These are phyloP conservation scores for Gnathonemus longibarbis DNA, from an alignment of 2,113 vertebrate species.

Conservation along the genomic window DNA sequence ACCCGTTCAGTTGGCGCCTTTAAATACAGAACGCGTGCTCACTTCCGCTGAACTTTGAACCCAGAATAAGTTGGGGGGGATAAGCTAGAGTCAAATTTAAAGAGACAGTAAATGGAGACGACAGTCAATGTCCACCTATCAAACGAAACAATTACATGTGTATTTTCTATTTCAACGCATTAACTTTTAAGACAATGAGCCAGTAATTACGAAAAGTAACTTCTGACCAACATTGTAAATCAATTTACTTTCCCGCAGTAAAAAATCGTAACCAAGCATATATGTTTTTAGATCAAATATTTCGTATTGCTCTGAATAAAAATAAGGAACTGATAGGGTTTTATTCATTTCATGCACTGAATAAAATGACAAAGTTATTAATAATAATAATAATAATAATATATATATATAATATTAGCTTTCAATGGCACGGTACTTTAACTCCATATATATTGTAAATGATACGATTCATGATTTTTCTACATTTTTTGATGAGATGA, in stretches of 20 bases:
- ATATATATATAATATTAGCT: not conserved
- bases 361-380: not conserved
- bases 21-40: conserved; percentile 58
- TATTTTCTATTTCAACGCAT: not conserved
- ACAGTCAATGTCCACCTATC: not conserved
- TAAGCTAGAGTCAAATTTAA: conserved; percentile 60
- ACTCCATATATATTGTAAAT: not conserved
- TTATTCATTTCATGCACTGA: not conserved
- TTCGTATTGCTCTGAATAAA: not conserved
- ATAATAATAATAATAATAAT: no score
- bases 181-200: not conserved
- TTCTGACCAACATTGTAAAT: not conserved
- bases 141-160: not conserved
- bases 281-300: not conserved
- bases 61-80: not conserved
- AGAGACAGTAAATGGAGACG: conserved; percentile 26
- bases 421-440: not conserved
- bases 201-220: not conserved
- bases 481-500: not conserved
- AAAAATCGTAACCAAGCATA: not conserved
- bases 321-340: not conserved
- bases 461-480: not conserved
- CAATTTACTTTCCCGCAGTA: not conserved
- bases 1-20: conserved; percentile 61
- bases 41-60: conserved; percentile 59